Evolutionary conservation across 2,888 invertebrate genomes (phyloP).

Genomic region (Clunio marinus): DNA sequence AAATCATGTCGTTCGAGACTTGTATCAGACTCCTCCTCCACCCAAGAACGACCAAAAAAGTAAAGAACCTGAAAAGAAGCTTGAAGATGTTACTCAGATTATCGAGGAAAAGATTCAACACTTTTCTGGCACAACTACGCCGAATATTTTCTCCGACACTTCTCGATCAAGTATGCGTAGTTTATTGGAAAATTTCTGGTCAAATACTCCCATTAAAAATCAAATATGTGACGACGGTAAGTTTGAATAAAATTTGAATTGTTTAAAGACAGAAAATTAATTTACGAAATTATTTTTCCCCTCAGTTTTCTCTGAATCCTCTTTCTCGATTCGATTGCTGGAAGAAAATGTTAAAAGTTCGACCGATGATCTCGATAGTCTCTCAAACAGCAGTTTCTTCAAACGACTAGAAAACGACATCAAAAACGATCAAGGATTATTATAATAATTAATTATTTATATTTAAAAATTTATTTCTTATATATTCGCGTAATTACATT

Average conservation of each 20-base stretch:
- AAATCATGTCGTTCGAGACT: conserved; percentile 3
- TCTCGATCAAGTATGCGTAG: conserved; percentile 34
- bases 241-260: background rate
- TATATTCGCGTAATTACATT: too few species aligned
- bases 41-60: background rate
- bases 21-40: conserved; percentile 34
- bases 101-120: conserved; percentile 31
- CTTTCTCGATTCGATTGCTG: background rate
- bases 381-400: conserved; percentile 80
- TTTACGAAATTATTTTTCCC: background rate
- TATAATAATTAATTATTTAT: too few species aligned
- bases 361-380: conserved; percentile 70
- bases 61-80: background rate
- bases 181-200: conserved; percentile 23
- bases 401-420: conserved; percentile 66
- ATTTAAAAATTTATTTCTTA: too few species aligned
- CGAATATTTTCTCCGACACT: conserved; percentile 2
- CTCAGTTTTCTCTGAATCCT: background rate
- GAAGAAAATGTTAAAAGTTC: conserved; percentile 16
- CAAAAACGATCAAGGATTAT: conserved; percentile 41
- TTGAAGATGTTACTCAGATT: conserved; percentile 37
- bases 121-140: background rate
- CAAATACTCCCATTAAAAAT: background rate
- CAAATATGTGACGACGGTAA: background rate
- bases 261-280: background rate